A percentile compares a stretch with the other conserved stretches of the same genome.
These are phyloP conservation scores for Caenorhabditis sp. DNA, from an alignment of 2,888 invertebrate species.

Conservation along the genomic window DNA sequence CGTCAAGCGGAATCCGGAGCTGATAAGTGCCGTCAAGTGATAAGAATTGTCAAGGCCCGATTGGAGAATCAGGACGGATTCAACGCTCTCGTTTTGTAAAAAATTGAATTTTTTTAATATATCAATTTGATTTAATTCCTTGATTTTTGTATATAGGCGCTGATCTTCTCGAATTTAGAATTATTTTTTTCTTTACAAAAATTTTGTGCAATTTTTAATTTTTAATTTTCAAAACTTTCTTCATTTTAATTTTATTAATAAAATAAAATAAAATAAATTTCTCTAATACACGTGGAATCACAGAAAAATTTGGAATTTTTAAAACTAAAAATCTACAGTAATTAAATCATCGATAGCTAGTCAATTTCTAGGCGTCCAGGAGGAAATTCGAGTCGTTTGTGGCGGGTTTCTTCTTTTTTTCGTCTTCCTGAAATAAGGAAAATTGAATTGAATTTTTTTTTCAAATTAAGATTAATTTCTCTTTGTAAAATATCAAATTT, in stretches of 20 bases:
- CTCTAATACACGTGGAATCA: conserved; percentile 8
- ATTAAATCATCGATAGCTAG: too few relatives aligned
- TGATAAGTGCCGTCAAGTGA: conserved; percentile 80
- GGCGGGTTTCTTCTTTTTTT: background rate
- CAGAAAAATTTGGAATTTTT: background rate
- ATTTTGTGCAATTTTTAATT: background rate
- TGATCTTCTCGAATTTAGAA: too few relatives aligned
- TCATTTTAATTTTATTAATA: background rate
- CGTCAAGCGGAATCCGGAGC: conserved; percentile 80
- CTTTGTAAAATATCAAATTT: background rate
- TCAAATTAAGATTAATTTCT: background rate
- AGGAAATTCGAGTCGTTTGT: background rate
- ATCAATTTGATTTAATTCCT: background rate
- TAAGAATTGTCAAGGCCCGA: conserved; percentile 73
- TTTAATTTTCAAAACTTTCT: background rate
- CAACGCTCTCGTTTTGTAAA: conserved; percentile 40
- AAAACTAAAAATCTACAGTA: conserved; percentile 8
- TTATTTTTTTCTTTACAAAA: background rate
- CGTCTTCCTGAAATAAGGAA: conserved; percentile 3
- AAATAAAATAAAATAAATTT: background rate
- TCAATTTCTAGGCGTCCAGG: background rate
- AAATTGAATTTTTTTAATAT: background rate
- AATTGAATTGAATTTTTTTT: background rate
- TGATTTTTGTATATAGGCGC: too few relatives aligned
- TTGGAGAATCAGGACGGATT: conserved; percentile 41